phyloP scores from a whole-genome alignment of 2,113 vertebrate species.

The Tetraodon nigroviridis region DNA sequence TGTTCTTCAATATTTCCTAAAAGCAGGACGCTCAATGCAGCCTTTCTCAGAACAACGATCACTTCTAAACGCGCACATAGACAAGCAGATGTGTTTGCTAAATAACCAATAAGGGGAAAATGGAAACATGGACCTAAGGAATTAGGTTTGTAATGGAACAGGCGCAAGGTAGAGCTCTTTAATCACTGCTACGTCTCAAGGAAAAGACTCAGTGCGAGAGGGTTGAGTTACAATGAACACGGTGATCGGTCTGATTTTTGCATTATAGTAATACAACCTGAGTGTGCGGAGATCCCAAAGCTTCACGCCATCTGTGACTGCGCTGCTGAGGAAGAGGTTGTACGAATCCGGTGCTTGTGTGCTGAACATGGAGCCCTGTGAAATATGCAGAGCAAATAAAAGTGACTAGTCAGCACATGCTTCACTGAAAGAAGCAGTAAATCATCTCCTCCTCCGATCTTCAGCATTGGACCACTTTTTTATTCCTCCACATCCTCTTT shows the following conservation, averaged over 20 bases:
- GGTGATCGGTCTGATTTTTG: background rate
- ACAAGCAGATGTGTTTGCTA: too few relatives aligned
- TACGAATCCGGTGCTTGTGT: constrained; percentile 75
- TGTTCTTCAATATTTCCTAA: too few relatives aligned
- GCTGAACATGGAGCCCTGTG: constrained; percentile 81
- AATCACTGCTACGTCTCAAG: too few relatives aligned
- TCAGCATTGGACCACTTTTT: background rate
- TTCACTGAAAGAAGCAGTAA: constrained; percentile 27
- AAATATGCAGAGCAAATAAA: constrained; percentile 30
- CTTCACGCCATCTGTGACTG: constrained; percentile 81
- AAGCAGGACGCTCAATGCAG: too few relatives aligned
- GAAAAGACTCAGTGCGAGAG: too few relatives aligned
- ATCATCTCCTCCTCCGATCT: constrained; percentile 21
- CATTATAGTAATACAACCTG: constrained; percentile 67
- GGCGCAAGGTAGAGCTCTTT: too few relatives aligned
- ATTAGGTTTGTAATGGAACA: too few relatives aligned
- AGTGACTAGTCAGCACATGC: constrained; percentile 25
- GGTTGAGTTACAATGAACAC: too few relatives aligned
- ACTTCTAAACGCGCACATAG: too few relatives aligned
- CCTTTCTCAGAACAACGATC: too few relatives aligned
- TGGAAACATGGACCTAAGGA: too few relatives aligned
- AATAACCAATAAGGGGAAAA: too few relatives aligned
- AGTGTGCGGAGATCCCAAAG: constrained; percentile 87
- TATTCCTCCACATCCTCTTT: constrained; percentile 1
- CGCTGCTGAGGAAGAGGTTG: constrained; percentile 83